Conservation (phyloP, 2,113 vertebrate species). For the Phrynocephalus versicolor region DNA sequence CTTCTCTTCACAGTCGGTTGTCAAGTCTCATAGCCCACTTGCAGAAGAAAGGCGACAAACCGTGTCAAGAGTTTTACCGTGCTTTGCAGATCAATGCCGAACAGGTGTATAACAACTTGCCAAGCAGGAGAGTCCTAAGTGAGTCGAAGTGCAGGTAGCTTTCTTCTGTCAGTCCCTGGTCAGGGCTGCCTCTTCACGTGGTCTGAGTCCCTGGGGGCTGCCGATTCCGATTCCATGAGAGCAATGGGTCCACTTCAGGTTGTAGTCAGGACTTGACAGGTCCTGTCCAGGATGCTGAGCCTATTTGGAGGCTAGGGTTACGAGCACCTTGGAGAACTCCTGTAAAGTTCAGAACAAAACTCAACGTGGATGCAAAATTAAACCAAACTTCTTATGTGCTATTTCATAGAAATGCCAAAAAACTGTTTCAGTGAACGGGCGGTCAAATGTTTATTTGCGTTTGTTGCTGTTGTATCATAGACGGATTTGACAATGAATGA, state of each 20-base stretch:
- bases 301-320: too few species aligned
- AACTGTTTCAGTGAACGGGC: neutral
- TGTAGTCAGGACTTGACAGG: too few species aligned
- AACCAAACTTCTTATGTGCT: neutral
- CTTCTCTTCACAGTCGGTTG: slow-evolving; percentile 82
- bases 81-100: slow-evolving; percentile 92
- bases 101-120: slow-evolving; percentile 85
- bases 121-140: slow-evolving; percentile 86
- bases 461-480: neutral
- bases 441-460: neutral
- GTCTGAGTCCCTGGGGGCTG: neutral
- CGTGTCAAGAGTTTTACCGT: slow-evolving; percentile 93
- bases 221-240: too few species aligned
- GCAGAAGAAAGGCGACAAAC: slow-evolving; percentile 86
- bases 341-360: too few species aligned
- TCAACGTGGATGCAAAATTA: neutral
- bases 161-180: slow-evolving; percentile 1
- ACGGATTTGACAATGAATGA: slow-evolving; percentile 6
- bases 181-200: neutral
- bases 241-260: too few species aligned
- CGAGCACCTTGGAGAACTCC: too few species aligned
- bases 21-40: slow-evolving; percentile 86
- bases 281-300: too few species aligned
- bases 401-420: slow-evolving; percentile 23
- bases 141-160: slow-evolving; percentile 51